A percentile compares a stretch with the other conserved stretches of the same genome.
Evolutionary conservation across 2,888 invertebrate genomes (phyloP).

Genomic region (Noctua pronuba): DNA sequence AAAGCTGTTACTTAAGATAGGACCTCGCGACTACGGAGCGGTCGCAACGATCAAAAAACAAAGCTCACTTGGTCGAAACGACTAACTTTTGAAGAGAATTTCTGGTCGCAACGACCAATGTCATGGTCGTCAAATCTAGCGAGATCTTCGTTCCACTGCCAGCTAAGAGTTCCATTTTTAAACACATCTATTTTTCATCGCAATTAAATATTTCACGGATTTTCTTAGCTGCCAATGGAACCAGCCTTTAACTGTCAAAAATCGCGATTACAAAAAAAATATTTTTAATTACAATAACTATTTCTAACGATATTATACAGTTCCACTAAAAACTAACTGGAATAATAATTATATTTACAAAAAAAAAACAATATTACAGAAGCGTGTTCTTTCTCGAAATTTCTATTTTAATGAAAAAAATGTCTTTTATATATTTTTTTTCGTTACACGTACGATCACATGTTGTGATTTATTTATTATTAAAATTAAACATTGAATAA

Average conservation of each 20-base stretch:
- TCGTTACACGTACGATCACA: conserved; percentile 68
- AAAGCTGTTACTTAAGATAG: conserved; percentile 43
- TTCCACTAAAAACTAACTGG: conserved; percentile 86
- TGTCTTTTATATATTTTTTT: conserved; percentile 64
- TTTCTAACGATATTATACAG: conserved; percentile 87
- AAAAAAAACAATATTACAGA: conserved; percentile 79
- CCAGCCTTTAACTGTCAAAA: conserved; percentile 54
- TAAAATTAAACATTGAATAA: conserved; percentile 64
- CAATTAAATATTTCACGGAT: conserved; percentile 27
- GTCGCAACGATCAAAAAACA: conserved; percentile 35
- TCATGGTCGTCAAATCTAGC: conserved; percentile 41
- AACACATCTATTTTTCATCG: conserved; percentile 36
- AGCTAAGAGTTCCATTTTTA: conserved; percentile 30
- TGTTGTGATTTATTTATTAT: conserved; percentile 53
- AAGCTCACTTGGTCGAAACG: background rate
- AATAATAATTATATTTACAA: conserved; percentile 88
- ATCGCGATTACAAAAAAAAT: conserved; percentile 72
- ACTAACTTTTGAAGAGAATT: conserved; percentile 4
- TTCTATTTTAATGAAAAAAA: conserved; percentile 58
- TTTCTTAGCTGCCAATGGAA: conserved; percentile 44
- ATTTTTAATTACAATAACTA: conserved; percentile 76
- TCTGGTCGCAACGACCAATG: conserved; percentile 30
- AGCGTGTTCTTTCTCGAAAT: conserved; percentile 72
- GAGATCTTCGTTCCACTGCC: conserved; percentile 44
- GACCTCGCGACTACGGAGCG: conserved; percentile 24